Percentiles rank a stretch among this genome's conserved stretches.
phyloP scores from a whole-genome alignment of 2,888 invertebrate genomes.

The Sphecodes monilicornis region DNA sequence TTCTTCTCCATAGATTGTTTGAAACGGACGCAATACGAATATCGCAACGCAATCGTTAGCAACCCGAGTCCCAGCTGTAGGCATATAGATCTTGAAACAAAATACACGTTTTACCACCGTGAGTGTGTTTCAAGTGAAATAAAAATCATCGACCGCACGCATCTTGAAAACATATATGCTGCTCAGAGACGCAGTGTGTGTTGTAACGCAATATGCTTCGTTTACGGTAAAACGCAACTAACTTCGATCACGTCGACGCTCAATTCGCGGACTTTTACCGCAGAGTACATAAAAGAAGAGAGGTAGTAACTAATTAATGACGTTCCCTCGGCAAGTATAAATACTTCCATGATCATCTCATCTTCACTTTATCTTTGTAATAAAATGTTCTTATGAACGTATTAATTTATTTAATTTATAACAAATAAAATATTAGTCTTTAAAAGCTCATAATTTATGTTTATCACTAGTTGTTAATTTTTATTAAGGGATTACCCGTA shows the following conservation, averaged over 20 bases:
- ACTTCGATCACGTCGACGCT: conserved; percentile 52
- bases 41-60: conserved; percentile 61
- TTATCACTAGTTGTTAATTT: background rate
- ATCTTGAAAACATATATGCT: conserved; percentile 31
- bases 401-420: background rate
- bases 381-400: background rate
- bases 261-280: conserved; percentile 56
- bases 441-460: background rate
- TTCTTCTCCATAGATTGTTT: conserved; percentile 28
- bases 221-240: conserved; percentile 55
- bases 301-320: conserved; percentile 51
- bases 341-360: background rate
- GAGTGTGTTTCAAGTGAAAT: conserved; percentile 24
- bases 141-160: conserved; percentile 24
- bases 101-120: conserved; percentile 35
- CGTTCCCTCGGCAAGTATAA: background rate
- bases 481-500: background rate
- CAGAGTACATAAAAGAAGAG: conserved; percentile 73
- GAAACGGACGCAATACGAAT: conserved; percentile 46
- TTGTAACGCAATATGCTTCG: conserved; percentile 48
- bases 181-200: conserved; percentile 45
- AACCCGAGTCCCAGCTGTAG: conserved; percentile 23
- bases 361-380: background rate
- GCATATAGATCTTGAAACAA: conserved; percentile 29
- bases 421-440: background rate